Base-by-base conservation (phyloP, 2,888 invertebrate genomes). In the Augiades crinisus region DNA sequence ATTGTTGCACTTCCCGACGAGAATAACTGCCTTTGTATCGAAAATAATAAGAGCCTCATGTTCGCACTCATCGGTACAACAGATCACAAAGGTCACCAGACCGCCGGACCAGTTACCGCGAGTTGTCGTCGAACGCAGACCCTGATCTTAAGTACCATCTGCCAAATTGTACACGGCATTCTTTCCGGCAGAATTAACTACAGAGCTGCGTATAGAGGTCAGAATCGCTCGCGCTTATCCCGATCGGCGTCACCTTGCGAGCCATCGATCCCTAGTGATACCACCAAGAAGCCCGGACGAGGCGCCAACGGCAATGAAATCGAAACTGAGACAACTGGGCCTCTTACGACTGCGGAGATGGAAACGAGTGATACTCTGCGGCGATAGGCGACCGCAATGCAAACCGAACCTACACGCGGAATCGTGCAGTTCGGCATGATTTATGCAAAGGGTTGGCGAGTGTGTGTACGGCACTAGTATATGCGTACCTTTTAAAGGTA, bases 81-180 rank as follows among this genome's bases (percentile, higher is more conserved):
- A 51, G 36, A 51, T 51, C 37, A 51, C 36, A 51, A 51, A 51
- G 50, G 50, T 51, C 50, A 51, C 50, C 43, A 44, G 50, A 51
- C 50, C 16, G 50, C 31, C 44, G 44, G 50, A 51, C 50, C 50
- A 50, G 50, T 50, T 50, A 43, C 43, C 50, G 50, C 43, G 34
- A 43, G 50, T 50, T 36, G 50, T 43, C 50, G 33, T 41, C 36
- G 50, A 43, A 43, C 50, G 33, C 49, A 36, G 50, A 43, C 50
- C 50, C 50, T 50, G 50, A 50, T 34, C 36, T 50, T 43, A 50
- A 43, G 36, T 50, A 50, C 50, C 43, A 50, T 50, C 50, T 50
- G 49, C 41, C 41, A 43, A 49, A 49, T 34, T 43, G 49, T 2
- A 34, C 34, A 49, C 13, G 49, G 34, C 12, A 49, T 41, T 43